Percentiles rank a stretch among this genome's conserved stretches.
Evolutionary conservation across 2,113 vertebrate genomes (phyloP).

Genomic region (Notarius lentiginosus): DNA sequence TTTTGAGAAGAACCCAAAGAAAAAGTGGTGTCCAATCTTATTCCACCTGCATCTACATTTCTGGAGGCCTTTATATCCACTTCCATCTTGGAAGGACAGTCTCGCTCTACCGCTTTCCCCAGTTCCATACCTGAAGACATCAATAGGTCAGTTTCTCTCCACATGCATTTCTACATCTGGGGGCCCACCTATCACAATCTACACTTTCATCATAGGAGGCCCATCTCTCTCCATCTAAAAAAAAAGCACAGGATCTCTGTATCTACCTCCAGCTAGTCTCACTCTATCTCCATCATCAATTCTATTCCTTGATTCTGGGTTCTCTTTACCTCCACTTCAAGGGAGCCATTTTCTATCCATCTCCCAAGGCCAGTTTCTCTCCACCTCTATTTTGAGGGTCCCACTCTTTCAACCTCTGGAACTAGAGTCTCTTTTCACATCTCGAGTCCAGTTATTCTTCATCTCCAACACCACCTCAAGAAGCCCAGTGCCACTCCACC

Average conservation of each 20-base stretch:
- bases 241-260: background rate
- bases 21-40: slow-evolving; percentile 4
- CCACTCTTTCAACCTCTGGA: background rate
- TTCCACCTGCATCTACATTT: slow-evolving; percentile 9
- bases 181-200: background rate
- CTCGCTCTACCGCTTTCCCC: background rate
- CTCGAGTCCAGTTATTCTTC: background rate
- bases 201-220: background rate
- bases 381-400: background rate
- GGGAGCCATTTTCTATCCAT: background rate
- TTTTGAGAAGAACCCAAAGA: slow-evolving; percentile 30
- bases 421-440: background rate
- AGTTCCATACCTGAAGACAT: background rate
- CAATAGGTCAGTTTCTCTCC: background rate
- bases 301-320: background rate
- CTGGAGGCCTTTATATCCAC: background rate
- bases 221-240: background rate
- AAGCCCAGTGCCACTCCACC: slow-evolving; percentile 2
- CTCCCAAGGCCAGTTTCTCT: background rate
- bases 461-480: slow-evolving; percentile 12
- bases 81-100: background rate
- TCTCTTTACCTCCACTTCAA: background rate
- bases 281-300: background rate
- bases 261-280: background rate
- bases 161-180: slow-evolving; percentile 14